Base-by-base conservation (phyloP, 1,140 invertebrate genomes). In the Drosophila mauritiana region DNA sequence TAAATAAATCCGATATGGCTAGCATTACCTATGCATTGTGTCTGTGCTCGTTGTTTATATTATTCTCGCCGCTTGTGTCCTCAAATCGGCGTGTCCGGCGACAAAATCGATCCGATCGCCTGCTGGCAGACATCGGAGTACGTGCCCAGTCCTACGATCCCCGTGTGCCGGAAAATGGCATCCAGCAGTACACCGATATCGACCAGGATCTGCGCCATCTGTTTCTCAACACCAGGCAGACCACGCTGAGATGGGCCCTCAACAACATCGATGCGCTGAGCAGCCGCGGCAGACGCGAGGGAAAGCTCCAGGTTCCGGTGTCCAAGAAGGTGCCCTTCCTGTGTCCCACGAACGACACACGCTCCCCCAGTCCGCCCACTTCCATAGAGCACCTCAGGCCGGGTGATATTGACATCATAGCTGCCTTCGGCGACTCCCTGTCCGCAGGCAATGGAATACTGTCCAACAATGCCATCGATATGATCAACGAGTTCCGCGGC, bases 391-490 rank as follows among this genome's bases (percentile, higher is more conserved):
- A 91, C 46, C 76, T 96, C 11, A 92, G 94, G 65, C 95, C 95
- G 2, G 94, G 94, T 36, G 95, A 96, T 78, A 95, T 96, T 15
- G 94, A 96, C 49, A 92, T 96, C 0, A 92, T 96, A 36, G 95
- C 91, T 1, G 94, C 95, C 8, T 92, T 96, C 20, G 96, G 96
- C 1, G 96, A 96, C 80, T 96, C 95, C 0, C 86, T 96, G 4
- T 95, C 94, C 0, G 95, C 95, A 5, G 95, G 94, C 36, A 93
- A 94, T 67, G 95, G 95, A 10, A 91, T 94, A 3, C 61, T 91
- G 27, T 91, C 90, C 1, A 68, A 62, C n/a, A 73, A 40, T n/a
- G 59, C 75, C 3, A 11, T 90, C 1, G 78, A 91, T 22, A 63
- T 91, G 57, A 45, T 91, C 34, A 91, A 91, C 34, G 90, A 91